phyloP scores from a whole-genome alignment of 2,888 invertebrate genomes.

The Carcina quercana region DNA sequence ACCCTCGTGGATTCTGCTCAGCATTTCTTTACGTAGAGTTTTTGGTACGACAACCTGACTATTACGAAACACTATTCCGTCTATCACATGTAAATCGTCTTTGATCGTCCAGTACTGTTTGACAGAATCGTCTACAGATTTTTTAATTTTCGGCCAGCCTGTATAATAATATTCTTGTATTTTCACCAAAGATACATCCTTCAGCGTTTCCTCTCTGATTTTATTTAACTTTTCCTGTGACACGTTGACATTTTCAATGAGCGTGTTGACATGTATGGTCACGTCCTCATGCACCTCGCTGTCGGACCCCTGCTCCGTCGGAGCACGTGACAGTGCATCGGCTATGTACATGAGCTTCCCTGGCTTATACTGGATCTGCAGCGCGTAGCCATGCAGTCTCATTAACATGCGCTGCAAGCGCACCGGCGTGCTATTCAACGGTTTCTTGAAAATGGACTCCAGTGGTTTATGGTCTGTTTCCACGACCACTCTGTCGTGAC shows the following conservation, averaged over 20 bases:
- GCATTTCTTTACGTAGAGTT: slow-evolving; percentile 12
- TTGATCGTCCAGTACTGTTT: slow-evolving; percentile 10
- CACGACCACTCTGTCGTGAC: slow-evolving; percentile 14
- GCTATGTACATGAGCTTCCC: slow-evolving; percentile 25
- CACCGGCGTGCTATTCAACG: slow-evolving; percentile 15
- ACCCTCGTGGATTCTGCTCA: slow-evolving; percentile 8
- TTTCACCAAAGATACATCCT: slow-evolving; percentile 11
- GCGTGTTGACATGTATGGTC: slow-evolving; percentile 5
- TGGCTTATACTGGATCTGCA: slow-evolving; percentile 19
- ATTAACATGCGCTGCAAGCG: slow-evolving; percentile 24
- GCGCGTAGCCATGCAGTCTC: slow-evolving; percentile 18
- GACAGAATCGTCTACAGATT: slow-evolving; percentile 5
- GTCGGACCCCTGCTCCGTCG: slow-evolving; percentile 14
- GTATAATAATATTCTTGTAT: slow-evolving; percentile 13
- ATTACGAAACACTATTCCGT: background rate
- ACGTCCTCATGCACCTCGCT: slow-evolving; percentile 10
- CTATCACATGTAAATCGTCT: background rate
- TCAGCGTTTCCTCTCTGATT: background rate
- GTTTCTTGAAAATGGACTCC: slow-evolving; percentile 19
- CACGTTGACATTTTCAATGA: slow-evolving; percentile 2
- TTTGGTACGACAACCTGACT: slow-evolving; percentile 3
- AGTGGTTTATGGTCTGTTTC: slow-evolving; percentile 23
- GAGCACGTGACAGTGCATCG: slow-evolving; percentile 20
- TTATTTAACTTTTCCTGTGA: background rate
- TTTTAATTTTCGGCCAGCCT: slow-evolving; percentile 22